A percentile compares a stretch with the other conserved stretches of the same genome.
phyloP scores from a whole-genome alignment of 2,797 vertebrate genomes.

The Hypotaenidia okinawae region DNA sequence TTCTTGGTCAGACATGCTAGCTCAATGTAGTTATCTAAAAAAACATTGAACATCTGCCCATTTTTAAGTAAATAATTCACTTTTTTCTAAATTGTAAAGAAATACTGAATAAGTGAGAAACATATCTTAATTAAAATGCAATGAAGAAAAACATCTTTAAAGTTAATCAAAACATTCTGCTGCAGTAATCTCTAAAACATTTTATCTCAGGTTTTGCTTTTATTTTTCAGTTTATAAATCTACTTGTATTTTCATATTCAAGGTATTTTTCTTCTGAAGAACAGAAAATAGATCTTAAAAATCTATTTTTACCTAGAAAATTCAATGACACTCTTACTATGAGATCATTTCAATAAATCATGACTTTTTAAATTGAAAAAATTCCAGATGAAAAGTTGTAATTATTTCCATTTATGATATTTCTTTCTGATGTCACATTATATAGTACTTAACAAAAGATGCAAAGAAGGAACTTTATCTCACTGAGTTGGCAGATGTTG shows the following conservation, averaged over 20 bases:
- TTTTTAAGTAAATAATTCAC: no score
- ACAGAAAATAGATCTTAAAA: background rate
- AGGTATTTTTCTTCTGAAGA: background rate
- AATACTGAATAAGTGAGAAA: background rate
- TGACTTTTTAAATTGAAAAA: slow-evolving; percentile 13
- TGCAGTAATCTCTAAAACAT: background rate
- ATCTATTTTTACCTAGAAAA: background rate
- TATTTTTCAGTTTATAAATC: background rate
- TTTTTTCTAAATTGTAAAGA: background rate
- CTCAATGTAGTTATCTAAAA: background rate
- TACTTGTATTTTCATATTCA: background rate
- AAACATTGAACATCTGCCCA: background rate
- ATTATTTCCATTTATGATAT: background rate
- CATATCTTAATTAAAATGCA: background rate
- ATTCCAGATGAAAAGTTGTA: background rate
- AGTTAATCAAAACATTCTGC: slow-evolving; percentile 5
- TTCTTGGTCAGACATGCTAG: background rate
- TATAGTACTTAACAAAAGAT: background rate
- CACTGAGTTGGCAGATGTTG: background rate
- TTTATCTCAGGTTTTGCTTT: background rate
- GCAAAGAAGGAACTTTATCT: background rate
- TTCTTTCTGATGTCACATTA: slow-evolving; percentile 1
- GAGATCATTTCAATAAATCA: slow-evolving; percentile 5
- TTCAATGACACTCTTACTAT: background rate
- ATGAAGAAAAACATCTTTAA: background rate